Evolutionary conservation across 2,113 vertebrate species (phyloP), one percentile per base, ranked within the genome.

Genomic region (Pyxicephalus adspersus): DNA sequence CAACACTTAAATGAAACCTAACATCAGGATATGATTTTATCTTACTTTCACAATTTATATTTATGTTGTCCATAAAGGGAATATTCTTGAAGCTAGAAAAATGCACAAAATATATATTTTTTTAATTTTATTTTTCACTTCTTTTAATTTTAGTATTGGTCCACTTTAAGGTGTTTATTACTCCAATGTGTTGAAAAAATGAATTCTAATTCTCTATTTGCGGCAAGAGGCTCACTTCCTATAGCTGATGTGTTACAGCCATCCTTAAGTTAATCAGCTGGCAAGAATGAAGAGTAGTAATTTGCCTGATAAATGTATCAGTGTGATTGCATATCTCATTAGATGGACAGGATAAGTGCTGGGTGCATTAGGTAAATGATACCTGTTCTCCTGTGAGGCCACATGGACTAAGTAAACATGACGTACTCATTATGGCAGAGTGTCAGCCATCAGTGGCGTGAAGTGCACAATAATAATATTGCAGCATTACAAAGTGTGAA

Each of bases 281-380:
- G 52, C 29, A 68, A 22, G 13, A 68, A 60, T 67, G 28, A 34
- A 78, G 45, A 58, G 77, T 66, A 58, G 77, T 57, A 31, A 50
- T 79, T 79, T 68, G 52, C 26, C 29, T 79, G 77, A 78, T 67
- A 67, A 67, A 67, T 67, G 76, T 58, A n/a, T 58, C 64, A 55
- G 26, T 19, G 51, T 67, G 76, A 68, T 70, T 68, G 29, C 64
- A 54, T 23, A 22, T 77, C 26, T 67, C 55, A 66, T 79, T 68
- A 64, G 67, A 64, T 31, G 17, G 13, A 54, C 67, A 17, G 18
- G 60, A 34, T 61, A 28, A 52, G 67, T 64, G 64, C 19, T 26
- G 26, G 51, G 68, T 65, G 60, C 68, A 81, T 81, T 73, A 54
- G 68, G 68, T 81, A 81, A 81, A 81, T 81, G 60, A 81, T 18